A percentile compares a stretch with the other conserved stretches of the same genome.
These are phyloP conservation scores for Lepidotrigona ventralis DNA, from an alignment of 1,140 invertebrate genomes.

Conservation along the genomic window DNA sequence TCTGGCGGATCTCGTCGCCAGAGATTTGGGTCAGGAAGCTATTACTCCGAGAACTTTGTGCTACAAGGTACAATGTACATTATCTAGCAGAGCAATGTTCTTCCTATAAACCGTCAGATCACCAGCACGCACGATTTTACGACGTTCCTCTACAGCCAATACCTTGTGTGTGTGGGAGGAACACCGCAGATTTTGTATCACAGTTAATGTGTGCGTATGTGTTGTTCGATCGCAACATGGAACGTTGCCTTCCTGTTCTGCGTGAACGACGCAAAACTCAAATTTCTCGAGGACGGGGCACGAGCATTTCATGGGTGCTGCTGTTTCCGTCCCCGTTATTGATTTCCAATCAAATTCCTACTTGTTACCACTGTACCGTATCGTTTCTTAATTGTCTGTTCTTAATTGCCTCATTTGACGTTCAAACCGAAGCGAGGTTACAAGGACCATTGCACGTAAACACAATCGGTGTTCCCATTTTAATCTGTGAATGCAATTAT, in stretches of 20 bases:
- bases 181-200: background rate
- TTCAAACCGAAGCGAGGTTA: background rate
- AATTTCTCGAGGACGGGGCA: no score
- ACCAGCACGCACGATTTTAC: conserved; percentile 1
- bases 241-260: background rate
- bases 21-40: conserved; percentile 55
- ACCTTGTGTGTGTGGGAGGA: no score
- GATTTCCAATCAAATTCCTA: background rate
- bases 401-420: background rate
- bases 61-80: conserved; percentile 11
- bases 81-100: conserved; percentile 47
- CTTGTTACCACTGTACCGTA: background rate
- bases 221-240: background rate
- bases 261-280: no score
- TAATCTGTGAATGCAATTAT: no score
- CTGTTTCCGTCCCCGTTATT: background rate
- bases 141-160: background rate
- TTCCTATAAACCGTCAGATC: conserved; percentile 29
- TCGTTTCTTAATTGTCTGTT: background rate
- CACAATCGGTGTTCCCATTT: no score
- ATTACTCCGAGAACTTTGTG: conserved; percentile 48
- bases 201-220: background rate
- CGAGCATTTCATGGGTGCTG: background rate
- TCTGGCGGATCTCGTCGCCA: conserved; percentile 26
- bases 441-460: no score